Evolutionary conservation across 2,113 vertebrate species (phyloP).

Genomic region (Lichenostomus cassidix): DNA sequence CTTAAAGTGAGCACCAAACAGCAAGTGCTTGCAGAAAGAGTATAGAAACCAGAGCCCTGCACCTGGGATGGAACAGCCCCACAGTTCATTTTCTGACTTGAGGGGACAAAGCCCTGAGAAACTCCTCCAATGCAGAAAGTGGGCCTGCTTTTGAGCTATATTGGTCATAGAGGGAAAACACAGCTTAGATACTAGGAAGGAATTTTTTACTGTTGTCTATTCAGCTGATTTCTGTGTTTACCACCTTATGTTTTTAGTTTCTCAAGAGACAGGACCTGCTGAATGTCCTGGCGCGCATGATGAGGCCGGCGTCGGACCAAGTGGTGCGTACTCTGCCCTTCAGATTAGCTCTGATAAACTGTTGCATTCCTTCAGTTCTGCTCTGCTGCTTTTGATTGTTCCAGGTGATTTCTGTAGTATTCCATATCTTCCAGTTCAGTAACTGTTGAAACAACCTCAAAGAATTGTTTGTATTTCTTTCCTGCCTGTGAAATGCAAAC

Average conservation of each 20-base stretch:
- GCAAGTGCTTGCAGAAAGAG: not conserved
- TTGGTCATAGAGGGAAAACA: not conserved
- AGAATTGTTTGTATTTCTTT: not conserved
- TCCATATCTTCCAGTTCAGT: not conserved
- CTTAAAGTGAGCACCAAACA: not conserved
- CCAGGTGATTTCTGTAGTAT: not conserved
- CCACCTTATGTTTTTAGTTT: constrained; percentile 79
- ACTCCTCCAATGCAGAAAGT: not conserved
- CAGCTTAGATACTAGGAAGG: not conserved
- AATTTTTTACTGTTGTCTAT: not conserved
- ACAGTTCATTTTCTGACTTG: not conserved
- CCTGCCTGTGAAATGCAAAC: not conserved
- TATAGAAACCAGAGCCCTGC: not conserved
- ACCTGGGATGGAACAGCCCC: not conserved
- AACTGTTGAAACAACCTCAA: not conserved
- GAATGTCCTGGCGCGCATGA: constrained; percentile 95
- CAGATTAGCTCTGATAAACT: not conserved
- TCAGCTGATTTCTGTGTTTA: not conserved
- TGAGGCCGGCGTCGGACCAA: constrained; percentile 95
- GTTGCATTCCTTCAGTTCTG: not conserved
- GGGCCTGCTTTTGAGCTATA: not conserved
- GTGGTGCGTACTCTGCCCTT: constrained; percentile 80
- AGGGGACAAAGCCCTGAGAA: not conserved
- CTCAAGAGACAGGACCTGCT: constrained; percentile 96
- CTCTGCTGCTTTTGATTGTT: not conserved